These are phyloP conservation scores for Thamnophis elegans DNA, from an alignment of 2,797 vertebrate genomes.

Conservation along the genomic window DNA sequence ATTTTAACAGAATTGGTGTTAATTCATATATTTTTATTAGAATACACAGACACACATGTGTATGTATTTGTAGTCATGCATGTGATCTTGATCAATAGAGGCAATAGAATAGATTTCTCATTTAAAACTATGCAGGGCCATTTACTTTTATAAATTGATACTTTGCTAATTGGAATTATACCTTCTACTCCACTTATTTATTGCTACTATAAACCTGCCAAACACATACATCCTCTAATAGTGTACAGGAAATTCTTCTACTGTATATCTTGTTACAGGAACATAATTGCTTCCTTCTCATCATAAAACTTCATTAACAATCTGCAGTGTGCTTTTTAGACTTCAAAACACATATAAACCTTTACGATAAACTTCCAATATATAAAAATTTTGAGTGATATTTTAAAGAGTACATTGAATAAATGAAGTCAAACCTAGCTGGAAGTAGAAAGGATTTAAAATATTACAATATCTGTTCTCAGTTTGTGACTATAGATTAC, in stretches of 20 bases:
- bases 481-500: too few species aligned
- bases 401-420: slow-evolving; percentile 38
- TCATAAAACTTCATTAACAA: slow-evolving; percentile 27
- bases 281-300: background rate
- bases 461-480: too few species aligned
- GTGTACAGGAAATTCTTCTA: background rate
- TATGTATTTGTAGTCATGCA: background rate
- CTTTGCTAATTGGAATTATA: background rate
- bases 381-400: slow-evolving; percentile 45
- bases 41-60: background rate
- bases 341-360: slow-evolving; percentile 38
- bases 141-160: background rate
- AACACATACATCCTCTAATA: background rate
- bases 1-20: background rate
- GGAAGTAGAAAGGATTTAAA: too few species aligned
- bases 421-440: background rate
- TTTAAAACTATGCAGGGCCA: background rate
- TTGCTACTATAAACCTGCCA: background rate
- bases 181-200: background rate
- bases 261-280: rapidly evolving
- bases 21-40: background rate
- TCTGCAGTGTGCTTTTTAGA: background rate
- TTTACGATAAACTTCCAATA: slow-evolving; percentile 36
- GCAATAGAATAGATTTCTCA: background rate
- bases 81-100: background rate